Base-by-base conservation (phyloP, 2,888 invertebrate genomes). In the Cataglyphis altisquamis region DNA sequence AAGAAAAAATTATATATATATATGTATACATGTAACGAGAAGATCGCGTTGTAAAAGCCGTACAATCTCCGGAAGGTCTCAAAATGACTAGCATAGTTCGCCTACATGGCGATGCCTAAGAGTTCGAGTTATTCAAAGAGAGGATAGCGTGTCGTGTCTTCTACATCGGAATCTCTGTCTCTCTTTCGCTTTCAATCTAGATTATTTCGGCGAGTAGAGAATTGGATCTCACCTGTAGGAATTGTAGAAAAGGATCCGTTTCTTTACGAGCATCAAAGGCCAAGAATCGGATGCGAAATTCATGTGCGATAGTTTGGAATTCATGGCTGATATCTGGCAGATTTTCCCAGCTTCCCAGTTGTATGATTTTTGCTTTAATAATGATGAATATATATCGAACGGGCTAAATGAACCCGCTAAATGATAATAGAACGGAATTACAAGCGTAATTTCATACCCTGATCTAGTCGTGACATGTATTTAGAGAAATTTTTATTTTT, bases 141-240 rank as follows among this genome's bases (percentile, higher is more conserved):
- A 60, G 10, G 29, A 5, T 68, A 21, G 32, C 18, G 57, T 48
- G 21, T 74, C 48, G 36, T 75, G 18, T 63, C 18, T 32, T 48
- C 1, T 29, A 45, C 45, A 39, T 25, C 12, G 80, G 45, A 78
- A 60, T 78, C 45, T 21, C 41, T 21, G 32, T 18, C 55, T 5
- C 41, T 15, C 60, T 9, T 3, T 6, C 57, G 52, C 18, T 48
- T 48, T 6, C 52, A 29, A 67, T 77, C 67, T 77, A 67, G 67
- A 77, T 78, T 67, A 77, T 67, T 57, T 77, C 36, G 57, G 5
- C 48, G 57, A 68, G 15, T 63, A 21, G 48, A 55, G 68, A 55
- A 80, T 75, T 75, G 41, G 32, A 75, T 72, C 57, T 82, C 57
- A 82, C 70, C 48, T 75, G 64, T 70, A 64, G 82, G 57, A 70